Evolutionary conservation across 2,888 invertebrate species (phyloP), one percentile per base, ranked within the genome.

Genomic region (Polymixis flavicincta): DNA sequence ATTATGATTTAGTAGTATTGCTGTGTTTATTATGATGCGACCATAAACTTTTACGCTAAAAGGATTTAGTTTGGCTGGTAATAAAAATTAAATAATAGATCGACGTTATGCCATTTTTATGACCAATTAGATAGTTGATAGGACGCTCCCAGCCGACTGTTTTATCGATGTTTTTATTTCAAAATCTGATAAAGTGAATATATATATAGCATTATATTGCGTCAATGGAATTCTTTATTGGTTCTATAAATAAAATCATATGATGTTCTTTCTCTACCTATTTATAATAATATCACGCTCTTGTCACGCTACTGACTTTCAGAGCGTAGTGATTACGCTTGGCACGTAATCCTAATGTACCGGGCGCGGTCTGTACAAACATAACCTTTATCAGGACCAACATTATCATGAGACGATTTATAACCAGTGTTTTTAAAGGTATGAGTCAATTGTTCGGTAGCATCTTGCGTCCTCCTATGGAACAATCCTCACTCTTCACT

Each of bases 171-270:
- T 71, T 32, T 80, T 65, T 71, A 19, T 55, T 65, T 63, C 9
- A 13, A n/a, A 60, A 82, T 64, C 71, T 45, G 80, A 83, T 83
- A 79, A 70, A 61, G 17, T 50, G 14, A 28, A 17, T 83, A 83
- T 83, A 57, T 67, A 59, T 83, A 57, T 79, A 71, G 67, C 52
- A 9, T n/a, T 28, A 17, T 17, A 57, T 70, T 60, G 17, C 63
- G 25, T 45, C 61, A 64, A 22, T 50, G 0, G 25, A 22, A 64
- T 77, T 59, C 22, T 42, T 59, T 67, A 57, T 71, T 70, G 42
- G 6, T 60, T 63, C 69, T 80, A 74, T 70, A 84, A 84, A 81
- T 80, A 81, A 64, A 80, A 48, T 69, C 0, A 13, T 45, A 48
- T 52, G 7, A 25, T 11, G 37, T 50, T 48, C 2, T 64, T 50